Evolutionary conservation across 2,888 invertebrate genomes (phyloP).

Genomic region (Norana najaformis): DNA sequence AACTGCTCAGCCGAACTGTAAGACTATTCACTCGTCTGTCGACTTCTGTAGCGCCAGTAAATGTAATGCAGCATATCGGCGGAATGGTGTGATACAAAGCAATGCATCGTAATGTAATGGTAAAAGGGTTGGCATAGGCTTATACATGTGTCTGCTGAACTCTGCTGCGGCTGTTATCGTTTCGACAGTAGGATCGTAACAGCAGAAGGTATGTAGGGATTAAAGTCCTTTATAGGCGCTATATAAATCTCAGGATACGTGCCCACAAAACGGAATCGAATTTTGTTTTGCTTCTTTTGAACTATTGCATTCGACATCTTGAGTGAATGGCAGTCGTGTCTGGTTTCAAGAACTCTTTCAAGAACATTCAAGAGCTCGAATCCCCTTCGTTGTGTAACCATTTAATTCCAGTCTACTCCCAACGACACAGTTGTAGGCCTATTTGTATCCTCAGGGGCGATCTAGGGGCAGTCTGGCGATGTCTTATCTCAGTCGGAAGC

Average conservation of each 20-base stretch:
- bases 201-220: not conserved
- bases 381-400: no score
- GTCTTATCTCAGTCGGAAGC: no score
- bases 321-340: no score
- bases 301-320: no score
- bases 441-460: no score
- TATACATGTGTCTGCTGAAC: not conserved
- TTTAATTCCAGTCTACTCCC: no score
- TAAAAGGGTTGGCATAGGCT: no score
- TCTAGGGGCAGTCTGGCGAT: no score
- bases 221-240: not conserved
- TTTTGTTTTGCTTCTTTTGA: not conserved
- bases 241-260: not conserved
- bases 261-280: not conserved
- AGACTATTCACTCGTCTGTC: not conserved
- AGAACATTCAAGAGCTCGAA: no score
- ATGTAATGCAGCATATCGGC: not conserved
- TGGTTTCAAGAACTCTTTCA: no score
- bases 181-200: not conserved
- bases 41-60: not conserved
- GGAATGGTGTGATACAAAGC: not conserved
- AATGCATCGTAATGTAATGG: not conserved
- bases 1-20: constrained; percentile 59
- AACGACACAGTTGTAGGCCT: no score
- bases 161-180: no score